Evolutionary conservation across 2,797 vertebrate genomes (phyloP), one percentile per base, ranked within the genome.

Genomic region (Odontamblyopus lacepedii): DNA sequence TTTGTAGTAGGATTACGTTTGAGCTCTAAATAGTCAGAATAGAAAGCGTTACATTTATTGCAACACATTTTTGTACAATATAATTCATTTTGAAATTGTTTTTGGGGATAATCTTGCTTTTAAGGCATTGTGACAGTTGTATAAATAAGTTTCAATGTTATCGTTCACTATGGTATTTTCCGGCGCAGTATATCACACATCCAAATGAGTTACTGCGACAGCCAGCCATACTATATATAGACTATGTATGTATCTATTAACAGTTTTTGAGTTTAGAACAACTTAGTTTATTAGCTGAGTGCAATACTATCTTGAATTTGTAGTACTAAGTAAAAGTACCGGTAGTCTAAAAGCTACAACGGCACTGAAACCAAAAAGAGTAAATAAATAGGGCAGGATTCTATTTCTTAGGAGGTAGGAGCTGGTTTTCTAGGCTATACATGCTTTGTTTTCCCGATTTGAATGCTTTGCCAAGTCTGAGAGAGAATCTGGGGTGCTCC

Each of bases 351-450:
- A 26, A 26, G 38, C 41, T 63, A 18, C 63, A 65, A 4, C 6
- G 2, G 23, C 38, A 48, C 41, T 6, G 23, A 63, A 65, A 65
- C 48, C 63, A 16, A 27, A 50, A 4, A n/a, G n/a, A 48, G 41
- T 27, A 27, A 65, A 23, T 50, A 44, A 65, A 23, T 50, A 44
- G 63, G 41, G 23, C 63, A 44, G 63, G 63, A 27, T 44, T 32
- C 15, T 53, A 85, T 87, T 79, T 87, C 85, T 91, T 90, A 92
- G 89, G 89, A 93, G 91, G 84, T 83, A 79, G 90, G 90, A 90
- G 91, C 85, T 83, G 74, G 76, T 87, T 89, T 91, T 92, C 84
- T 79, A 72, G 83, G 87, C 81, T 84, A 32, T 55, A 26, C 82
- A 63, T 67, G 76, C 82, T 91, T 92, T 89, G 85, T 93, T 90